Conservation (phyloP, 1,140 invertebrate genomes). For the Goniozus legneri region DNA sequence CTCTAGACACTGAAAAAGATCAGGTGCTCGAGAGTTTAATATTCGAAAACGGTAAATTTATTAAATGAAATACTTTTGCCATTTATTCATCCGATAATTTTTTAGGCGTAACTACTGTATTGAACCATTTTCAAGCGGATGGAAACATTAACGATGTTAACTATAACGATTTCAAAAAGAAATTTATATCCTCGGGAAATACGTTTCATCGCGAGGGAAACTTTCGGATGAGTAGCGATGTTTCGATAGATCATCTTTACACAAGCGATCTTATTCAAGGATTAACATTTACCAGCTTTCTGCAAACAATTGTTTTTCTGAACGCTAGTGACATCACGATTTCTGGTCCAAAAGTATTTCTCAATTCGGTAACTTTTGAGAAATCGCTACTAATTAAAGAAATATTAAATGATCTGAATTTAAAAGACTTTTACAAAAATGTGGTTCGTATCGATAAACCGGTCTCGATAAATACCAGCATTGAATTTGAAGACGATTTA, state of each 20-base stretch:
- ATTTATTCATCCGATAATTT: slow-evolving; percentile 1
- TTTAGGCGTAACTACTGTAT: slow-evolving; percentile 21
- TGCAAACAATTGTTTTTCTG: slow-evolving; percentile 16
- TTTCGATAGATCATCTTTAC: slow-evolving; percentile 20
- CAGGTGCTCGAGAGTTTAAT: slow-evolving; percentile 32
- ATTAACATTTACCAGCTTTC: slow-evolving; percentile 17
- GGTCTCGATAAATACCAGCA: slow-evolving; percentile 11
- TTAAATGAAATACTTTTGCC: slow-evolving; percentile 1
- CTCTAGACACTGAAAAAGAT: slow-evolving; percentile 23
- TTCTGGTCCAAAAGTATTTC: slow-evolving; percentile 28
- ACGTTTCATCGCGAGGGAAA: slow-evolving; percentile 21
- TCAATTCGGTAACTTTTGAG: slow-evolving; percentile 22
- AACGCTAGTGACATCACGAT: slow-evolving; percentile 18
- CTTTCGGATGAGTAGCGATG: slow-evolving; percentile 17
- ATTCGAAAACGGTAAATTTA: slow-evolving; percentile 28
- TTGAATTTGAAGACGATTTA: slow-evolving; percentile 26
- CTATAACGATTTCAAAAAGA: slow-evolving; percentile 16
- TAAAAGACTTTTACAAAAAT: slow-evolving; percentile 26
- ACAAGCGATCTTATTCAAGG: slow-evolving; percentile 23
- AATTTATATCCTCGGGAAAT: slow-evolving; percentile 11
- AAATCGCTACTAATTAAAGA: slow-evolving; percentile 20
- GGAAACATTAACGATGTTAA: slow-evolving; percentile 28
- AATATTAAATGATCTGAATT: slow-evolving; percentile 28
- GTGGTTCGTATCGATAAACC: slow-evolving; percentile 29
- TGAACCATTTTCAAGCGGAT: slow-evolving; percentile 18